Conservation (phyloP, 2,113 vertebrate species). For the Australoheros scitulus region DNA sequence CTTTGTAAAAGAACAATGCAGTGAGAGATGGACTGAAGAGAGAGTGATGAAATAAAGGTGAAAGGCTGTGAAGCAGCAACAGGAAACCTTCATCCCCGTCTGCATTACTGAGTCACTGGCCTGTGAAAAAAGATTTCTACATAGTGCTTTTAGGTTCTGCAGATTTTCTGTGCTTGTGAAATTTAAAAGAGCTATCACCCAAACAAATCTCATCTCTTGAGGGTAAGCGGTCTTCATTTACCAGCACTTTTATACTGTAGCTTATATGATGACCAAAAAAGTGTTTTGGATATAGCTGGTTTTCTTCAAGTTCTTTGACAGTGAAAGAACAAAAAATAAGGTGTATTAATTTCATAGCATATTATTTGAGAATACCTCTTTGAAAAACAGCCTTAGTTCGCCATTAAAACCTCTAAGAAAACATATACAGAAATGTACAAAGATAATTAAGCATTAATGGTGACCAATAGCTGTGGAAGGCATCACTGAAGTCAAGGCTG, state of each 20-base stretch:
- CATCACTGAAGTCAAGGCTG: not conserved
- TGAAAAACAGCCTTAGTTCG: not conserved
- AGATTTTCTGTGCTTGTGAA: conserved; percentile 17
- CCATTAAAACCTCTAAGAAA: not conserved
- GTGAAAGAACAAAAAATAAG: not conserved
- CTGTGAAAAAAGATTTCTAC: conserved; percentile 4
- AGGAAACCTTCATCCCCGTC: not conserved
- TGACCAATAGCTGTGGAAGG: not conserved
- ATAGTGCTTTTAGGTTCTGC: not conserved
- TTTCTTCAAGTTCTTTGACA: not conserved
- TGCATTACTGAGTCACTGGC: not conserved
- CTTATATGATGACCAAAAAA: not conserved
- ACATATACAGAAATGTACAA: not conserved
- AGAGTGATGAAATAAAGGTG: conserved; percentile 24
- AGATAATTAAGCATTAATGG: not conserved
- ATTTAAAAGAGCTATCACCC: not conserved
- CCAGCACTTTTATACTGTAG: not conserved
- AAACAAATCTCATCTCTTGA: conserved; percentile 2
- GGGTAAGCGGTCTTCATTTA: not conserved
- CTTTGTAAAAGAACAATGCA: not conserved
- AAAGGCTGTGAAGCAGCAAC: conserved; percentile 17
- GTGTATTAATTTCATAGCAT: not conserved
- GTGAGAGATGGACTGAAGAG: not conserved
- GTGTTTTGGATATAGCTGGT: not conserved
- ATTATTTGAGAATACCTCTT: not conserved